Evolutionary conservation across 2,113 vertebrate genomes (phyloP), one percentile per base, ranked within the genome.

Genomic region (Poeciliopsis retropinna): DNA sequence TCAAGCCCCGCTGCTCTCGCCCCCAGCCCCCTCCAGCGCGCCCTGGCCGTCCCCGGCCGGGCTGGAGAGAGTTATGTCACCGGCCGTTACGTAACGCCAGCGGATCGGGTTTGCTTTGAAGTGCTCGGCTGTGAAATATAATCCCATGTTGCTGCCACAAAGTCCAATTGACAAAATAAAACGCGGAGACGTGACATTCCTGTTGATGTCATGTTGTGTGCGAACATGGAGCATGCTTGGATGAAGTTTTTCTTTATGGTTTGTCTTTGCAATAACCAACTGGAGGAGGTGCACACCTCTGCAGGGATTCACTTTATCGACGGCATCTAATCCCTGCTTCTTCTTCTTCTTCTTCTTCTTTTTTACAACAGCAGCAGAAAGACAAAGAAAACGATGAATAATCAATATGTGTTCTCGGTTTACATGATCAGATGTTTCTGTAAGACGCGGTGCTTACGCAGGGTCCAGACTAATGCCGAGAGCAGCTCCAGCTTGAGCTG

Each of bases 41-140:
- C 76, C 71, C 80, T 73, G 75, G 41, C 88, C n/a, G 80, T 87
- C 84, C 86, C 77, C 17, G 85, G 51, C 51, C 51, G 15, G 37
- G 78, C 82, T 73, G 83, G 77, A 64, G 69, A 65, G 79, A 80
- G 86, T 94, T 94, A 93, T 93, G 90, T 93, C 93, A 93, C 87
- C 87, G 85, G 29, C 78, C 73, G 69, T 94, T 94, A 91, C 85
- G 93, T 89, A 93, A 93, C 65, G 82, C 63, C 86, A 84, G 44
- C 76, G 84, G 90, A 87, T 92, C 87, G 82, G 82, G 89, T 87
- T 88, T 91, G 83, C 85, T 79, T 80, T 85, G 75, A 76, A 65
- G 81, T 34, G 79, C 70, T 87, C 85, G 4, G 81, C 88, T 81
- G 84, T 78, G 87, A 91, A 91, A 91, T 79, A 87, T 89, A 91